A percentile compares a stretch with the other conserved stretches of the same genome.
These are phyloP conservation scores for Pterocles burchelli DNA, from an alignment of 2,113 vertebrate species.

Conservation along the genomic window DNA sequence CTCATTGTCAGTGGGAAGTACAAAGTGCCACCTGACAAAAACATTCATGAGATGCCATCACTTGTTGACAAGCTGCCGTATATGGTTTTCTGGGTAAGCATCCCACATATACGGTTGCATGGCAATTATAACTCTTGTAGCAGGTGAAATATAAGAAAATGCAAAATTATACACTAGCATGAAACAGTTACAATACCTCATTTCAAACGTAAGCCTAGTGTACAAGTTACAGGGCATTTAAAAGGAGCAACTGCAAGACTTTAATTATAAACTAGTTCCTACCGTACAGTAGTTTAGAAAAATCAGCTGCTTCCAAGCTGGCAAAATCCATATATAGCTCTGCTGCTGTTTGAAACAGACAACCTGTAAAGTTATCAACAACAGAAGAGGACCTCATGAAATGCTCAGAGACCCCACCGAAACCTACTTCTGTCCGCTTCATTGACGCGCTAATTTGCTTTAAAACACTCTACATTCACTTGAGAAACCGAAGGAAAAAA, in stretches of 20 bases:
- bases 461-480: constrained; percentile 33
- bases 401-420: constrained; percentile 64
- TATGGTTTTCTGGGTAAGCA: neutral
- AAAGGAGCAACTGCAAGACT: constrained; percentile 65
- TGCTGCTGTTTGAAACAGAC: constrained; percentile 71
- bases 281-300: constrained; percentile 67
- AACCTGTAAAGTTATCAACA: constrained; percentile 74
- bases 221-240: constrained; percentile 55
- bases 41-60: neutral
- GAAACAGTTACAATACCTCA: constrained; percentile 47
- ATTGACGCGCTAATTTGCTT: constrained; percentile 55
- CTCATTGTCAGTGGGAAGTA: constrained; percentile 26
- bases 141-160: constrained; percentile 53
- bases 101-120: neutral
- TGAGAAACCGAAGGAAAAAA: constrained; percentile 9
- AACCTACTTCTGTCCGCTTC: constrained; percentile 60
- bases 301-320: constrained; percentile 61
- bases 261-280: constrained; percentile 70
- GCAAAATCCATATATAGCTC: constrained; percentile 63
- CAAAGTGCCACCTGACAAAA: constrained; percentile 21
- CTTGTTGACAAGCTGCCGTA: constrained; percentile 20
- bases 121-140: constrained; percentile 24
- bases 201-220: constrained; percentile 31
- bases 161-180: constrained; percentile 66
- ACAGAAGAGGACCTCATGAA: constrained; percentile 75